Evolutionary conservation across 2,888 invertebrate species (phyloP).

Genomic region (Linhomoeus sp.): DNA sequence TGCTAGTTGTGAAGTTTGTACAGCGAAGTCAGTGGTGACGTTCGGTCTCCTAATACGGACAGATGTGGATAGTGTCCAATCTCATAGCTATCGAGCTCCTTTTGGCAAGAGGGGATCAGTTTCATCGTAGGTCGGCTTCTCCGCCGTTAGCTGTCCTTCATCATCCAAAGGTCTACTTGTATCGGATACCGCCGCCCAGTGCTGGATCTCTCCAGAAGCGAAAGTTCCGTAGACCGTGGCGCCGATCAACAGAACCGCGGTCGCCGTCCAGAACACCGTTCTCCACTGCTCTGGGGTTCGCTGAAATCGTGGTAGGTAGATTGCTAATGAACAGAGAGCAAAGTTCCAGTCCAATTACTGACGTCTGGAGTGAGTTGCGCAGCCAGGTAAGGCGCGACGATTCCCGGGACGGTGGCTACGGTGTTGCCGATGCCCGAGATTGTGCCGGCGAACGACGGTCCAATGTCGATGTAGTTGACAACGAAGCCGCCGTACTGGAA

Average conservation of each 20-base stretch:
- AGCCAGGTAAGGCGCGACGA: conserved; percentile 27
- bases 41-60: too few species aligned
- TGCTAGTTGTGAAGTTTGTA: too few species aligned
- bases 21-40: too few species aligned
- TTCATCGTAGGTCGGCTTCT: too few species aligned
- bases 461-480: conserved; percentile 31
- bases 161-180: too few species aligned
- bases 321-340: too few species aligned
- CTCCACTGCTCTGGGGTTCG: not conserved
- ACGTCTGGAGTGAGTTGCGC: conserved; percentile 22
- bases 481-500: conserved; percentile 25
- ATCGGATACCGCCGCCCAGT: not conserved
- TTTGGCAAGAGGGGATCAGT: too few species aligned
- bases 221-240: not conserved
- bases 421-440: conserved; percentile 30
- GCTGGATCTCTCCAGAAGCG: conserved; percentile 1
- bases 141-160: too few species aligned
- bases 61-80: too few species aligned
- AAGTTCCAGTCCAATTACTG: too few species aligned
- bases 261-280: conserved; percentile 3
- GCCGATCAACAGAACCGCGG: not conserved
- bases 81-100: too few species aligned
- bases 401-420: conserved; percentile 28
- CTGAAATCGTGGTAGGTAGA: too few species aligned
- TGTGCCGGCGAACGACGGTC: conserved; percentile 28